These are phyloP conservation scores for Scaptomyza graminum DNA, from an alignment of 1,140 invertebrate genomes.

Conservation along the genomic window DNA sequence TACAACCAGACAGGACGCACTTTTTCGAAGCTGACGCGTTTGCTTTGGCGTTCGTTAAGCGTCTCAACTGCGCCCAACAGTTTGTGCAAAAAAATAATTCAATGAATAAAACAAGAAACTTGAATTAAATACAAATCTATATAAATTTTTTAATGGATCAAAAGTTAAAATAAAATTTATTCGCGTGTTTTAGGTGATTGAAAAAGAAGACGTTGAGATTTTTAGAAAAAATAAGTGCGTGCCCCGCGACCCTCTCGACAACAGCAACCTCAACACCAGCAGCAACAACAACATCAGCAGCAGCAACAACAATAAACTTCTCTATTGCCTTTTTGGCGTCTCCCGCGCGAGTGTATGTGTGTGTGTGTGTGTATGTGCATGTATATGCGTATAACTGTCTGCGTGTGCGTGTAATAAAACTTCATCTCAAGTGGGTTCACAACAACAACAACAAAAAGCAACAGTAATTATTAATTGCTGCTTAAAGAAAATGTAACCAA, in stretches of 20 bases:
- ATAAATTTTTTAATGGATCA: neutral
- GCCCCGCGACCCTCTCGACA: constrained; percentile 13
- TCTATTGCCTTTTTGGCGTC: constrained; percentile 46
- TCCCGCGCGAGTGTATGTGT: constrained; percentile 39
- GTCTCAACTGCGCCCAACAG: constrained; percentile 64
- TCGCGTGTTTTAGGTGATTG: constrained; percentile 8
- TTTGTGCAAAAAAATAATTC: constrained; percentile 55
- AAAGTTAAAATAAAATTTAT: constrained; percentile 12
- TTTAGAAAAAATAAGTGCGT: constrained; percentile 24
- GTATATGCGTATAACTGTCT: constrained; percentile 42
- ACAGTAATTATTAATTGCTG: constrained; percentile 29
- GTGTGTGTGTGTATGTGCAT: constrained; percentile 16
- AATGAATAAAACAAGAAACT: constrained; percentile 5
- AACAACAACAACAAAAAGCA: constrained; percentile 43
- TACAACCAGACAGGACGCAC: constrained; percentile 83
- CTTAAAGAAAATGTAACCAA: constrained; percentile 8
- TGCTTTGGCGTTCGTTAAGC: constrained; percentile 68
- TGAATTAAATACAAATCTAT: constrained; percentile 8
- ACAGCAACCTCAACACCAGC: constrained; percentile 21
- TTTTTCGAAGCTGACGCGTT: constrained; percentile 64
- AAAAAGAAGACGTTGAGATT: constrained; percentile 26
- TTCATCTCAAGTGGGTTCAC: constrained; percentile 66
- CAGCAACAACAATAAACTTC: constrained; percentile 43
- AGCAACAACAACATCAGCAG: constrained; percentile 1
- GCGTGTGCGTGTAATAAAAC: constrained; percentile 44